Evolutionary conservation across 2,113 vertebrate species (phyloP).

Genomic region (Stegostoma tigrinum): DNA sequence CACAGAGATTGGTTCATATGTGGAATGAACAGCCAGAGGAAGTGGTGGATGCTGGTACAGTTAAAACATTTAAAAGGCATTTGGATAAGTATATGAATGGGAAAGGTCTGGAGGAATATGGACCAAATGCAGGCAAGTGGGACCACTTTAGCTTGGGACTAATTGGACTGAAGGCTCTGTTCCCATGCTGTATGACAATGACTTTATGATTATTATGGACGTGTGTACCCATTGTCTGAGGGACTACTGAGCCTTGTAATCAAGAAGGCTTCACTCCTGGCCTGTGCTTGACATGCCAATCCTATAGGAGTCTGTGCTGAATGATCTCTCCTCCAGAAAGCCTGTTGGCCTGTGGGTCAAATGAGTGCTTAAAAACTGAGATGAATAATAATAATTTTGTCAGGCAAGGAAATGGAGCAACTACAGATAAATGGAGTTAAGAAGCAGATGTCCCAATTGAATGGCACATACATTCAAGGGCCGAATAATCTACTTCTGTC

Average conservation of each 20-base stretch:
- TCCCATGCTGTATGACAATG: no score
- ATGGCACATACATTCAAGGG: background rate
- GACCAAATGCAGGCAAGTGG: no score
- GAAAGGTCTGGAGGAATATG: no score
- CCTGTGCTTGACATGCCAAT: background rate
- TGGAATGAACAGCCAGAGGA: no score
- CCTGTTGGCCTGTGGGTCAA: background rate
- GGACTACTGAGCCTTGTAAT: background rate
- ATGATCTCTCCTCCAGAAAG: background rate
- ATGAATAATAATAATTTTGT: background rate
- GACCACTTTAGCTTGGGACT: no score
- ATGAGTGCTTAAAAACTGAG: background rate
- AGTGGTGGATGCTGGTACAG: no score
- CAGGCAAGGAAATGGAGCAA: no score
- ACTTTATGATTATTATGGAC: no score
- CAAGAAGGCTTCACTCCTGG: background rate
- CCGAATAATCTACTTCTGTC: background rate
- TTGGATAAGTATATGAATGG: no score
- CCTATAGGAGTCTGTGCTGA: background rate
- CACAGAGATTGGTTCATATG: no score
- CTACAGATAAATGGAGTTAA: background rate
- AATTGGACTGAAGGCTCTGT: no score
- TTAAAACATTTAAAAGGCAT: no score
- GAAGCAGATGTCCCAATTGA: background rate
- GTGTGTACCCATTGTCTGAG: background rate